Evolutionary conservation across 2,888 invertebrate species (phyloP).

Genomic region (Protophormia terraenovae): DNA sequence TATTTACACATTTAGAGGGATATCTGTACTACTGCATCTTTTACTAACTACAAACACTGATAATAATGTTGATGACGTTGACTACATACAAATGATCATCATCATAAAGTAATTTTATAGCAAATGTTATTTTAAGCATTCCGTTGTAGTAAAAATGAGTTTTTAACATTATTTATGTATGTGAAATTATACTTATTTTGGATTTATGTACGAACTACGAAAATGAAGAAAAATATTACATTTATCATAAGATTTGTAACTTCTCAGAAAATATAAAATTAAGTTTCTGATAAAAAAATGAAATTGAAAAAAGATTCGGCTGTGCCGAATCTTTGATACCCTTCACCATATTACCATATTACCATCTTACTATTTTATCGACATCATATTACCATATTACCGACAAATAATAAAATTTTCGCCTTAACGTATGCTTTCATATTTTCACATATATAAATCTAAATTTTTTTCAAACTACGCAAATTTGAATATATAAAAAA

Average conservation of each 20-base stretch:
- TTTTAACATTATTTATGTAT: constrained; percentile 7
- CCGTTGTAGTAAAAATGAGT: neutral
- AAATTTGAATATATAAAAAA: too few species aligned
- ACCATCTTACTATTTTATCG: too few species aligned
- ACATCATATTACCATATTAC: too few species aligned
- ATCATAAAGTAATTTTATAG: constrained; percentile 16
- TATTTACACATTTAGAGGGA: neutral
- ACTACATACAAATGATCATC: constrained; percentile 38
- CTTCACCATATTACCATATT: too few species aligned
- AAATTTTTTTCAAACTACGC: too few species aligned
- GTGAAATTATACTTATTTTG: neutral
- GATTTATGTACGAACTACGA: neutral
- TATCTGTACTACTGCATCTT: neutral
- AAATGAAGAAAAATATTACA: neutral
- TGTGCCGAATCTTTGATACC: too few species aligned
- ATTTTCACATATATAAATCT: too few species aligned
- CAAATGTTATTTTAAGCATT: constrained; percentile 24
- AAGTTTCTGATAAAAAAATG: too few species aligned
- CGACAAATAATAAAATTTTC: too few species aligned
- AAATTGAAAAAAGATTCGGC: too few species aligned
- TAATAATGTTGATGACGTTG: constrained; percentile 6
- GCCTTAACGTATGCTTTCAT: too few species aligned
- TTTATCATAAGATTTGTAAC: neutral
- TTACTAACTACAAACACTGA: neutral
- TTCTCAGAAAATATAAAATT: too few species aligned